Percentiles rank a stretch among this genome's conserved stretches.
Evolutionary conservation across 1,140 invertebrate genomes (phyloP).

Genomic region (Octopus sinensis): DNA sequence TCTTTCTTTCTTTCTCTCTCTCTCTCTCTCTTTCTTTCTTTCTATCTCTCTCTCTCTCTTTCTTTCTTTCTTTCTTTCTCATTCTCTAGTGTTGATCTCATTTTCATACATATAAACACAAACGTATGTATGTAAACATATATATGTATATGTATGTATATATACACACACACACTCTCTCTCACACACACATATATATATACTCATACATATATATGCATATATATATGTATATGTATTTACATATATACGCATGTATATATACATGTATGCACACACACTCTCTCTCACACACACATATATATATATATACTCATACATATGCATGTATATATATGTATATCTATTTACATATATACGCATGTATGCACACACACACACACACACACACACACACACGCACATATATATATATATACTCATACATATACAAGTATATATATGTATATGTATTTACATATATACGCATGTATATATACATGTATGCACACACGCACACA

Average conservation of each 20-base stretch:
- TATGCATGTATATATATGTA: slow-evolving; percentile 10
- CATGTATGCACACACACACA: background rate
- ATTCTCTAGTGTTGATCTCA: background rate
- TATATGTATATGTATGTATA: background rate
- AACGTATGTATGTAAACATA: background rate
- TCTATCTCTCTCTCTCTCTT: background rate
- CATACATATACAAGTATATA: background rate
- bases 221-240: slow-evolving; percentile 8
- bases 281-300: background rate
- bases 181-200: background rate
- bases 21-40: background rate
- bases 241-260: slow-evolving; percentile 8
- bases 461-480: slow-evolving; percentile 12
- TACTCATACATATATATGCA: background rate
- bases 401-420: background rate
- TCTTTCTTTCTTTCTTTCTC: background rate
- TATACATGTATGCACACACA: slow-evolving; percentile 11
- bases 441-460: slow-evolving; percentile 7
- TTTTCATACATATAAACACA: background rate
- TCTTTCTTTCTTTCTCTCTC: background rate
- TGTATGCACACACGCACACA: background rate
- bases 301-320: slow-evolving; percentile 10
- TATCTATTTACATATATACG: slow-evolving; percentile 5
- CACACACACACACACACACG: background rate
- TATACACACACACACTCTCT: background rate